These are phyloP conservation scores for Aspidoscelis tigris DNA, from an alignment of 2,113 vertebrate species.

Conservation along the genomic window DNA sequence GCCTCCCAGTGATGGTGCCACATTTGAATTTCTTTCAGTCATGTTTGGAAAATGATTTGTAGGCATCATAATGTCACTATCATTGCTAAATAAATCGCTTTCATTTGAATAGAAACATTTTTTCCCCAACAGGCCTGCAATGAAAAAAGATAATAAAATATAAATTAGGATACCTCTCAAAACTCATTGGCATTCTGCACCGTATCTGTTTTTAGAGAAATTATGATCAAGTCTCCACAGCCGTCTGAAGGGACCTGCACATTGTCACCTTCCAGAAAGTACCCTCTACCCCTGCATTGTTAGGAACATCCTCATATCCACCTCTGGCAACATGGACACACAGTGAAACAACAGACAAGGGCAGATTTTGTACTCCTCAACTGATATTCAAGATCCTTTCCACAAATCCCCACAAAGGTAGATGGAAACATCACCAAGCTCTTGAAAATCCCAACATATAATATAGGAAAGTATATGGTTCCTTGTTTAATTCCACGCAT, in stretches of 20 bases:
- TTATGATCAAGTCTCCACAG: too few species aligned
- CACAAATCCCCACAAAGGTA: neutral
- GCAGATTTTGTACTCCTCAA: too few species aligned
- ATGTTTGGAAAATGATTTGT: conserved; percentile 50
- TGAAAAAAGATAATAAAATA: conserved; percentile 29
- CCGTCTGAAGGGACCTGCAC: too few species aligned
- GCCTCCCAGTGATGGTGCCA: conserved; percentile 16
- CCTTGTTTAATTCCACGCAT: neutral
- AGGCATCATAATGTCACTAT: conserved; percentile 56
- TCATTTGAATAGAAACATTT: conserved; percentile 76
- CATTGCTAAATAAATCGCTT: conserved; percentile 68
- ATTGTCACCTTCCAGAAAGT: too few species aligned
- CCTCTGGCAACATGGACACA: too few species aligned
- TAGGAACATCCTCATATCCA: too few species aligned
- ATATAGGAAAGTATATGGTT: neutral
- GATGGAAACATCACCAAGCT: too few species aligned
- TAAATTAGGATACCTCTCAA: conserved; percentile 29
- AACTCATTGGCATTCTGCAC: neutral
- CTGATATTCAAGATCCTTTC: too few species aligned
- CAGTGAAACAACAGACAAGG: too few species aligned
- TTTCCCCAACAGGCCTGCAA: conserved; percentile 81
- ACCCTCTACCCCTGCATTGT: too few species aligned
- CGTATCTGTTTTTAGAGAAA: neutral
- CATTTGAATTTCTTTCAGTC: conserved; percentile 54
- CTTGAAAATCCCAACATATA: neutral